Base-by-base conservation (phyloP, 2,888 invertebrate genomes). In the Cantharis lateralis region DNA sequence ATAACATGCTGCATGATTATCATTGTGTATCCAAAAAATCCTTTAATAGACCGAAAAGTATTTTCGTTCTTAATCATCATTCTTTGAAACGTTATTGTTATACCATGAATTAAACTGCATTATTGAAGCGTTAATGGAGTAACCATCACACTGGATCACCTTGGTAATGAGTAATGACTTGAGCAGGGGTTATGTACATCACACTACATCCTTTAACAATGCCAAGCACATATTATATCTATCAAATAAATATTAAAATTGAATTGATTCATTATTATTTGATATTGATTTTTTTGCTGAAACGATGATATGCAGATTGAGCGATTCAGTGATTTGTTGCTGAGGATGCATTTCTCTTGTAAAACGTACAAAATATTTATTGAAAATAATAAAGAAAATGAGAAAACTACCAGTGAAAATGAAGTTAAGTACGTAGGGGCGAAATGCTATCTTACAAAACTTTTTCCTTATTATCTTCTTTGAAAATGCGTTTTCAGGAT, bases 101-200 rank as follows among this genome's bases (percentile, higher is more conserved):
- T 32, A 32, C 32, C 5, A 1, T 32, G 32, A 32, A 32, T 32
- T 32, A 32, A 32, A 32, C 32, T 32, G 32, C 80, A 76, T 75
- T 80, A 82, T 80, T 80, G 75, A 77, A 81, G 80, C 82, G 79
- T 81, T 82, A 82, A 82, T 81, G 80, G 78, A 80, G 79, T 77
- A 78, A 79, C 77, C 78, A 78, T 80, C 79, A 78, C 74, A 81
- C 80, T 71, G 79, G 80, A 80, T 80, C 80, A 81, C 81, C 81
- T 81, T 81, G 80, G 78, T 78, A 79, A 77, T 78, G 77, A 76
- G 75, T 77, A 32, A 32, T 32, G 32, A 32, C 32, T 32, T 32
- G 32, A 32, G 13, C 32, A 32, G 32, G 32, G 32, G 32, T 32
- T 32, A 32, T 32, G 32, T 32, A 62, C 71, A 62, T 20, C 18